Percentiles rank a stretch among this genome's conserved stretches.
Conservation (phyloP, 2,888 invertebrate species). For the Platycheirus albimanus region DNA sequence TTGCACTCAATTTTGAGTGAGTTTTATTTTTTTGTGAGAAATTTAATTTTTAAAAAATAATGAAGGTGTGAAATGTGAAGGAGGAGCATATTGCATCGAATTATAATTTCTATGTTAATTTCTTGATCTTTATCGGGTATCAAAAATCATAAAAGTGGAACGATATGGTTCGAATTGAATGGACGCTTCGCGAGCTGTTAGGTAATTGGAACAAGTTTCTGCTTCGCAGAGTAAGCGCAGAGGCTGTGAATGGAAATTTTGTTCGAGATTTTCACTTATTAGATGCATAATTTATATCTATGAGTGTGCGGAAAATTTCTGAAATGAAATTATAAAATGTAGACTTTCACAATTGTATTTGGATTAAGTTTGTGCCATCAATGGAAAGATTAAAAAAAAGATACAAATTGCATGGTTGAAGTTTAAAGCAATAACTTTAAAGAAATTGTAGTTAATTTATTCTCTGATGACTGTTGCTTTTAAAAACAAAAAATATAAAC, state of each 20-base stretch:
- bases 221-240: constrained; percentile 32
- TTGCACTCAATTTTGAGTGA: constrained; percentile 31
- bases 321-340: constrained; percentile 1
- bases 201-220: constrained; percentile 61
- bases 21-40: no score
- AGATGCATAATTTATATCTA: constrained; percentile 31
- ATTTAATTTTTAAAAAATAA: no score
- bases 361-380: not conserved
- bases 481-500: no score
- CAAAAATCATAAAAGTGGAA: constrained; percentile 36
- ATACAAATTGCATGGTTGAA: no score
- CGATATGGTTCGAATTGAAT: constrained; percentile 25
- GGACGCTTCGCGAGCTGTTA: constrained; percentile 39
- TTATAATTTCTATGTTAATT: constrained; percentile 55
- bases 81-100: constrained; percentile 31
- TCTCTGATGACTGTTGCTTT: no score
- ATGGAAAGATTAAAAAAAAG: not conserved
- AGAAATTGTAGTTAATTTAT: no score
- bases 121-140: constrained; percentile 28
- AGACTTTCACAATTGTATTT: constrained; percentile 22
- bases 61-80: constrained; percentile 40
- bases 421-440: no score
- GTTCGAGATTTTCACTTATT: constrained; percentile 58
- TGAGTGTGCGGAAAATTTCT: constrained; percentile 21
- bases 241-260: constrained; percentile 51